Base-by-base conservation (phyloP, 2,888 invertebrate species). In the Mimumesa dahlbomi region DNA sequence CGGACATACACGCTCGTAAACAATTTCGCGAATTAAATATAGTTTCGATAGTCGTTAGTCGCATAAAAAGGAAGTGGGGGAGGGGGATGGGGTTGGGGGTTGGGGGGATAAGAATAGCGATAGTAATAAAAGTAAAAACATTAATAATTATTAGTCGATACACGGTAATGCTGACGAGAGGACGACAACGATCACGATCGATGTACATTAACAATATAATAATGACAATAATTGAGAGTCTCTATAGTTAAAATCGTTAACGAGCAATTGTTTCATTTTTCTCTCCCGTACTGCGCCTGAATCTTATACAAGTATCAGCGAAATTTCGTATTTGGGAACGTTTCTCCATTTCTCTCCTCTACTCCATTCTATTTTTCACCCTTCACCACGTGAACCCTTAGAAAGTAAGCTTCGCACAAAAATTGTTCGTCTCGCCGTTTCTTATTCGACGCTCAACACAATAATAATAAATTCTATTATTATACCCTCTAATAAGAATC, bases 361-460 rank as follows among this genome's bases (percentile, higher is more conserved):
- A 36, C n/a, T 4, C 7, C n/a, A 11, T 36, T 13, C n/a, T 36
- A 36, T 29, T 29, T 31, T 18, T 19, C 49, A 16, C 34, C 31
- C 16, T 9, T 31, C 34, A 29, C 25, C 25, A 25, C 25, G 25
- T 25, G 25, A 25, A 25, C 7, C 25, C 25, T 25, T 25, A 25
- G n/a, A n/a, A 31, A 7, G 4, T 34, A 34, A 31, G 11, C 34
- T 38, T 14, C 48, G 59, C 59, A 59, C n/a, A n/a, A n/a, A n/a
- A n/a, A 76, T 73, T 73, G n/a, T 75, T 77, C 59, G 70, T 48
- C 72, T 63, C 50, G 71, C 75, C 73, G 73, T 63, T 59, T 74
- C 64, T 71, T 25, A 68, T 62, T 73, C 74, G 80, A 82, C 81
- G 72, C 78, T 80, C 74, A 75, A 79, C 65, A 81, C 75, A 83